Base-by-base conservation (phyloP, 64 coral and sea anemone genomes). In the Actinia equina region DNA sequence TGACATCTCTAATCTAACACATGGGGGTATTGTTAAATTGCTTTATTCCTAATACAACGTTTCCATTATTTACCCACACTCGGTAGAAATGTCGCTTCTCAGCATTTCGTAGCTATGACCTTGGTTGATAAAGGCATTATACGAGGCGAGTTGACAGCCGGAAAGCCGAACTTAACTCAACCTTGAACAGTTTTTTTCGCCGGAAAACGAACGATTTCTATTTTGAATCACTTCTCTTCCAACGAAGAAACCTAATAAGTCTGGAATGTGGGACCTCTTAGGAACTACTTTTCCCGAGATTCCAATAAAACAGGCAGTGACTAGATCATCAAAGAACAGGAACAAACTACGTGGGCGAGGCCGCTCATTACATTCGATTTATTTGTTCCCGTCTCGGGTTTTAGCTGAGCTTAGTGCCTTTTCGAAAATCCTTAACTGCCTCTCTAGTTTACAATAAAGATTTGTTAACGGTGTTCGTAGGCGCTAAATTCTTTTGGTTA, bases 201-300 rank as follows among this genome's bases (percentile, higher is more conserved):
- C 69, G 69, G 69, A 74, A 74, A 74, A 74, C 41, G 14, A 74
- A 74, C n/a, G 69, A 74, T 74, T 74, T 74, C 26, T 26, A 74
- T 30, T 74, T 65, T 65, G 22, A 65, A 65, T 57, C 55, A 57
- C 55, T 57, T 14, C 55, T 74, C 23, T 74, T 74, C 69, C 26
- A 26, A 74, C 69, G 69, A 74, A 42, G 69, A 30, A 74, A 74
- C 25, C 13, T 74, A 74, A 74, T 42, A 74, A 74, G 26, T 74
- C 11, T 74, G 69, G 69, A 74, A 74, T 74, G 69, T 74, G 1
- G 22, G 63, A 8, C 63, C 63, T 69, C 26, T 69, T 69, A 25
- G 62, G 22, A 65, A 15, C 69, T 74, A 30, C 69, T 74, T 74
- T 26, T 74, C 15, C 42, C 41, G 12, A 74, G 69, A 74, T 11